phyloP scores from a whole-genome alignment of 2,113 vertebrate species.

The Dolichallabes microphthalmus region DNA sequence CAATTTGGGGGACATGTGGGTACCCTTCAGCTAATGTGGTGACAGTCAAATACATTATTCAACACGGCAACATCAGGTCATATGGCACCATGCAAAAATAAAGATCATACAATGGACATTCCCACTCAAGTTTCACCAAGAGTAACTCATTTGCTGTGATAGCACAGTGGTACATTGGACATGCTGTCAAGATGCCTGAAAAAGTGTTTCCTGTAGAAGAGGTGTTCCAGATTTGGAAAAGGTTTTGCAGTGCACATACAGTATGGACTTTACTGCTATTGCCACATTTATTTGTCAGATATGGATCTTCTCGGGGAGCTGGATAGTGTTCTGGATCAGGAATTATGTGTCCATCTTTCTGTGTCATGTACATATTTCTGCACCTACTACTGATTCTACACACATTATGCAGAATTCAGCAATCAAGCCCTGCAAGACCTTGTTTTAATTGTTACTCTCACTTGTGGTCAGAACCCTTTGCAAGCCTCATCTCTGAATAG shows the following conservation, averaged over 20 bases:
- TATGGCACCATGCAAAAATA: neutral
- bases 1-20: neutral
- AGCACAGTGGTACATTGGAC: neutral
- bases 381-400: neutral
- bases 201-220: neutral
- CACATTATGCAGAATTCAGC: neutral
- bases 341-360: neutral
- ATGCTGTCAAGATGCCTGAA: neutral
- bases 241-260: neutral
- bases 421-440: neutral
- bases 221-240: neutral
- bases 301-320: neutral
- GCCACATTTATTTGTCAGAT: neutral
- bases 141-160: neutral
- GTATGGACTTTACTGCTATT: neutral
- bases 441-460: neutral
- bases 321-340: neutral
- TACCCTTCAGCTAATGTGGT: neutral
- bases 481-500: neutral
- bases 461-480: neutral
- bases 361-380: neutral
- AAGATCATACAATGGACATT: neutral
- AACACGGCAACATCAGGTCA: neutral
- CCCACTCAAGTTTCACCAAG: neutral
- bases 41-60: neutral